These are phyloP conservation scores for Poliocrania exsul DNA, from an alignment of 2,797 vertebrate genomes.

Conservation along the genomic window DNA sequence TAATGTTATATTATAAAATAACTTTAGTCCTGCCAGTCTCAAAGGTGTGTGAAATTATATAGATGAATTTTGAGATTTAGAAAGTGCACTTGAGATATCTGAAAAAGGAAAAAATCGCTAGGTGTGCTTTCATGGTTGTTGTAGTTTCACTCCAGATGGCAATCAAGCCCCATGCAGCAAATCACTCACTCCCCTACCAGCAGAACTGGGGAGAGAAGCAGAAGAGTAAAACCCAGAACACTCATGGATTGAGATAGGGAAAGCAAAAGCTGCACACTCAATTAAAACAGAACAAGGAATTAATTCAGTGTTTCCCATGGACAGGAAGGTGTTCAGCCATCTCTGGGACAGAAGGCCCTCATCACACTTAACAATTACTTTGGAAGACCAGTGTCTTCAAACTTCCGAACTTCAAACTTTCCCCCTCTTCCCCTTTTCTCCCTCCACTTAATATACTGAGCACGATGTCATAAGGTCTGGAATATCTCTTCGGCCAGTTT, in stretches of 20 bases:
- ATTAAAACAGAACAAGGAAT: neutral
- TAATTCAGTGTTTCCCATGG: neutral
- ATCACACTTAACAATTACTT: neutral
- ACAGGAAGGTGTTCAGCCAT: neutral
- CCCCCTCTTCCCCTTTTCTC: neutral
- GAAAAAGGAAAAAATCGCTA: neutral
- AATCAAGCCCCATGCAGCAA: neutral
- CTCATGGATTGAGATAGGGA: neutral
- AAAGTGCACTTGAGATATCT: neutral
- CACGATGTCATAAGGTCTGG: neutral
- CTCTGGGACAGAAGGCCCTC: neutral
- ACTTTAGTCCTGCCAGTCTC: neutral
- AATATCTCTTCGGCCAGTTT: neutral
- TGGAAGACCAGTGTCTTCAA: neutral
- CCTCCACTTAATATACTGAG: neutral
- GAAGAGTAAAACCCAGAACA: neutral
- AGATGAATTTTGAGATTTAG: neutral
- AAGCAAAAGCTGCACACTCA: neutral
- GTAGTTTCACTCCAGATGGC: neutral
- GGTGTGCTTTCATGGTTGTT: neutral
- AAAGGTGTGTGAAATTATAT: rapidly evolving
- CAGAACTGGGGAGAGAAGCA: neutral
- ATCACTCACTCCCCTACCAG: neutral
- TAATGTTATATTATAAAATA: neutral
- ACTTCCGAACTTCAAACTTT: neutral